phyloP scores from a whole-genome alignment of 2,797 vertebrate genomes.

The Craterocephalus amniculus region DNA sequence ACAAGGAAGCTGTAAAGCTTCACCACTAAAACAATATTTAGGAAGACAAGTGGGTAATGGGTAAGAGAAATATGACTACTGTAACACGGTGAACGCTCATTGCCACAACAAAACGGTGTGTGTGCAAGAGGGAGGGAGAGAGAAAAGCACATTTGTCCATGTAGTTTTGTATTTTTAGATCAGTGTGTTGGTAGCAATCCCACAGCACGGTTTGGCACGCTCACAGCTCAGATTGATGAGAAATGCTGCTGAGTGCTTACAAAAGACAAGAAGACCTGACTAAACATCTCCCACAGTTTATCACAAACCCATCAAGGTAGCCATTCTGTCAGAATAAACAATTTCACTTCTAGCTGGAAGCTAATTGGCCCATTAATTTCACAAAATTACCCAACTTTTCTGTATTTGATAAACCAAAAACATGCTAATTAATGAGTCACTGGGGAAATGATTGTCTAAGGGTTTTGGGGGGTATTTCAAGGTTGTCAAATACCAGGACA shows the following conservation, averaged over 20 bases:
- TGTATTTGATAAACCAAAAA: not conserved
- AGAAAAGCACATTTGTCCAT: slow-evolving; percentile 6
- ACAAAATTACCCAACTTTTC: not conserved
- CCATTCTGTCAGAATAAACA: not conserved
- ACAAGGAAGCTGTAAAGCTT: slow-evolving; percentile 25
- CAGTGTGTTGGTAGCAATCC: slow-evolving; percentile 24
- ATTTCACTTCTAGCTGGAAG: no score
- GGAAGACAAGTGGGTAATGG: slow-evolving; percentile 30
- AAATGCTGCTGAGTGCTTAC: not conserved
- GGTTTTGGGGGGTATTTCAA: not conserved
- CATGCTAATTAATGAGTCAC: not conserved
- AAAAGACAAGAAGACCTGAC: slow-evolving; percentile 6
- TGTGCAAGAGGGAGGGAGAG: not conserved
- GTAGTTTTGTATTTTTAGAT: slow-evolving; percentile 40
- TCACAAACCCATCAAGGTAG: slow-evolving; percentile 1
- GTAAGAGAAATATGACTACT: slow-evolving; percentile 13
- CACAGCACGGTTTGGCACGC: slow-evolving; percentile 1
- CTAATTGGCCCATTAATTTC: not conserved
- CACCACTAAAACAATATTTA: slow-evolving; percentile 28
- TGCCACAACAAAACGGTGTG: slow-evolving; percentile 6
- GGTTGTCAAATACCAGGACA: not conserved
- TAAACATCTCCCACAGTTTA: slow-evolving; percentile 10
- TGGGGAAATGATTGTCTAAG: not conserved
- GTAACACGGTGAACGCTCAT: slow-evolving; percentile 1
- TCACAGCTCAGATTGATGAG: slow-evolving; percentile 34